phyloP scores from a whole-genome alignment of 1,140 invertebrate genomes.

The Drosophila tsacasi region DNA sequence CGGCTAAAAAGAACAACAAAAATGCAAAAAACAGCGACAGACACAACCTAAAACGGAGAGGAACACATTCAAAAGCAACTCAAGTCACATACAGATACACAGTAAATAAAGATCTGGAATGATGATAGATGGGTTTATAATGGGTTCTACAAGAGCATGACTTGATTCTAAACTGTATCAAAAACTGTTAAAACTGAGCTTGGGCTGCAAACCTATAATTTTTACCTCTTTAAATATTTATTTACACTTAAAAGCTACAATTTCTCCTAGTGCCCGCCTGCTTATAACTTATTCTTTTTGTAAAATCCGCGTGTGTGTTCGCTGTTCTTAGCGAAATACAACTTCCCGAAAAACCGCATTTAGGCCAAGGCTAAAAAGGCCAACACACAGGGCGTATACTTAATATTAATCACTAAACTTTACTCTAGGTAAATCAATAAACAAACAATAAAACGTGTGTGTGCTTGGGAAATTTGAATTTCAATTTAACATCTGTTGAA shows the following conservation, averaged over 20 bases:
- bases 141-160: background rate
- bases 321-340: conserved; percentile 22
- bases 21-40: background rate
- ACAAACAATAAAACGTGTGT: conserved; percentile 12
- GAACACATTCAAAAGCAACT: conserved; percentile 17
- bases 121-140: conserved; percentile 8
- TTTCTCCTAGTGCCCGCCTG: background rate
- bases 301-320: conserved; percentile 2
- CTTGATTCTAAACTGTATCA: background rate
- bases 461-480: conserved; percentile 32
- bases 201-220: background rate
- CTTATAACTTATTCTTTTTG: conserved; percentile 48
- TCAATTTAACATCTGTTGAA: conserved; percentile 45
- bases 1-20: conserved; percentile 42
- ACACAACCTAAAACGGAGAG: conserved; percentile 33
- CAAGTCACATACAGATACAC: conserved; percentile 30
- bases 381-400: conserved; percentile 34
- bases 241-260: background rate
- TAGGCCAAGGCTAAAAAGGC: conserved; percentile 27
- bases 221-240: background rate
- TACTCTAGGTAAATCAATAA: conserved; percentile 22
- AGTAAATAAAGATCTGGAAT: conserved; percentile 35
- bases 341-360: conserved; percentile 33
- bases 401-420: conserved; percentile 44
- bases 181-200: background rate